These are phyloP conservation scores for Ceramica pisi DNA, from an alignment of 2,888 invertebrate genomes.

Conservation along the genomic window DNA sequence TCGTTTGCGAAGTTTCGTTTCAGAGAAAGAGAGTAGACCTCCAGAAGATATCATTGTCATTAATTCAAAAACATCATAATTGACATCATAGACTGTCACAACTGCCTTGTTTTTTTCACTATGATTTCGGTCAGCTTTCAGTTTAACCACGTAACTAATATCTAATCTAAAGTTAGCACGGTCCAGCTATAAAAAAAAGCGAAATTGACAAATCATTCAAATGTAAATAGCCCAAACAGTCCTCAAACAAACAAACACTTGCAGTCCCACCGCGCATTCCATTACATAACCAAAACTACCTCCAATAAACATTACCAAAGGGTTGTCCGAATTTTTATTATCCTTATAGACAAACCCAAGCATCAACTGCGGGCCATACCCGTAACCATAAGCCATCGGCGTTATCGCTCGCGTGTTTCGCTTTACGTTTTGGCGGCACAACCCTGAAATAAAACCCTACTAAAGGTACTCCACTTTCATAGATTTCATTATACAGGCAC, in stretches of 20 bases:
- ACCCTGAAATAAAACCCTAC: conserved; percentile 45
- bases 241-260: conserved; percentile 1
- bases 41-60: no score
- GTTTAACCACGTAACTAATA: not conserved
- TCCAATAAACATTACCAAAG: conserved; percentile 51
- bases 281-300: conserved; percentile 31
- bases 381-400: conserved; percentile 51
- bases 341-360: conserved; percentile 51
- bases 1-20: no score
- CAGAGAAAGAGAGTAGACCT: no score
- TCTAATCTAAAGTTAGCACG: no score
- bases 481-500: conserved; percentile 41
- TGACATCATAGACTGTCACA: no score
- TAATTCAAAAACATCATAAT: no score
- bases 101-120: no score
- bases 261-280: not conserved
- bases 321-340: conserved; percentile 60
- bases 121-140: no score
- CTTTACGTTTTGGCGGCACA: conserved; percentile 51
- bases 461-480: conserved; percentile 51
- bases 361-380: conserved; percentile 39
- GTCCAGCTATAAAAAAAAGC: not conserved
- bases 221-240: not conserved
- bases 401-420: conserved; percentile 59
- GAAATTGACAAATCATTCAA: not conserved